Evolutionary conservation across 92 coral and sea anemone species (phyloP), one percentile per base, ranked within the genome.

Genomic region (Umimayanthus kanabou): DNA sequence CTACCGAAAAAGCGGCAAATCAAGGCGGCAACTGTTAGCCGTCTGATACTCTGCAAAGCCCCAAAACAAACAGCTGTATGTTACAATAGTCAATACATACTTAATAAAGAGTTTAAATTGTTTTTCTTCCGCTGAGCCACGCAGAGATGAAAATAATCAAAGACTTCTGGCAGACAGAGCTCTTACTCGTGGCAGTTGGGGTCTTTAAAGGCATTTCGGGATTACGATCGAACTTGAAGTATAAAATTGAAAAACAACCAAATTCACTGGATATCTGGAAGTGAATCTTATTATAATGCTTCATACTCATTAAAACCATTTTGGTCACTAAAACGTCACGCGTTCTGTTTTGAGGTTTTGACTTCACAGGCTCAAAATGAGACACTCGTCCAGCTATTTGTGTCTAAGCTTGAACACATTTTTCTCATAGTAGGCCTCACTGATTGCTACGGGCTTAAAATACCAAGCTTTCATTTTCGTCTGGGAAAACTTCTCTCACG

Each of bases 131-230:
- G 37, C 30, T 16, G 15, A 43, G 39, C 30, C 72, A 65, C 20
- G 85, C 74, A 76, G 85, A 81, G 85, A 81, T 66, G 76, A 66
- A 66, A 81, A 70, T 66, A 66, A 39, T 39, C 61, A 76, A 42
- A 23, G 50, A 39, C 53, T 65, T 65, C 74, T 20, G 29, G 40
- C 29, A 64, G 72, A 6, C 37, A 66, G 39, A 66, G 33, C 29
- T 81, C 25, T n/a, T 65, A 23, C 40, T 65, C 1, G 55, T 81
- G 22, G 72, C 53, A 47, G 33, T 0, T 20, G 74, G 43, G 13
- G 45, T 26, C 9, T 20, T 73, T 23, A 78, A 10, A 4, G 23
- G 39, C 33, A n/a, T 43, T 45, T 78, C 37, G 42, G 81, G 81
- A 78, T 47, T 78, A 65, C 37, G 6, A 64, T 4, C n/a, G 69